Evolutionary conservation across 2,888 invertebrate species (phyloP).

Genomic region (Teinopalpus imperialis): DNA sequence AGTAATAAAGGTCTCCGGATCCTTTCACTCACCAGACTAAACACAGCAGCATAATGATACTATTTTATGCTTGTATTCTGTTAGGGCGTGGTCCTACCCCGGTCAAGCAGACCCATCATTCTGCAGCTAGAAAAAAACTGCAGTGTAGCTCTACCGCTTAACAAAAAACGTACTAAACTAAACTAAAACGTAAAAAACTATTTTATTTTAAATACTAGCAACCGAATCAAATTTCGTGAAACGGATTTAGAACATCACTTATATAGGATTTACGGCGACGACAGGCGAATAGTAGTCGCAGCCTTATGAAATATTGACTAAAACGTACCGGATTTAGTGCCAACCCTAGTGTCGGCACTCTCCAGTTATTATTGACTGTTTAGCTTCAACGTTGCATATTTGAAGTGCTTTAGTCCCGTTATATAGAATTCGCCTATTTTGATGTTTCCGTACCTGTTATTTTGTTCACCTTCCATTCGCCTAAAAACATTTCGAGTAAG

Average conservation of each 20-base stretch:
- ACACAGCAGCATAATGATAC: too few species aligned
- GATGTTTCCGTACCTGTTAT: too few species aligned
- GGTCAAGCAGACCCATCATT: too few species aligned
- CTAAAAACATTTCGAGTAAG: neutral
- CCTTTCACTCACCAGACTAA: too few species aligned
- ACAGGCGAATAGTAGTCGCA: slow-evolving; percentile 41
- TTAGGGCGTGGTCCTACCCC: too few species aligned
- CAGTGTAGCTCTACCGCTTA: too few species aligned
- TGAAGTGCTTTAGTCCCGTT: neutral
- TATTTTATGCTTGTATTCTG: too few species aligned
- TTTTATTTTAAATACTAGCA: too few species aligned
- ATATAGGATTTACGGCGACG: slow-evolving; percentile 43
- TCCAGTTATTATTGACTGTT: slow-evolving; percentile 44
- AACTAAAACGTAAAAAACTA: neutral
- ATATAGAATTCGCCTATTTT: neutral
- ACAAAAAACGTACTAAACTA: neutral
- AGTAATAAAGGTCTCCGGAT: too few species aligned
- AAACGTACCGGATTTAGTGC: slow-evolving; percentile 57
- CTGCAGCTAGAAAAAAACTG: too few species aligned
- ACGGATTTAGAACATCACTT: slow-evolving; percentile 35
- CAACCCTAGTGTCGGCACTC: slow-evolving; percentile 30
- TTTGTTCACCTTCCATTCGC: neutral
- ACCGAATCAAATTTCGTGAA: neutral
- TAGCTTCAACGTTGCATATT: slow-evolving; percentile 31
- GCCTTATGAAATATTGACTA: slow-evolving; percentile 58